Evolutionary conservation across 2,797 vertebrate genomes (phyloP).

Genomic region (Myotis myotis): DNA sequence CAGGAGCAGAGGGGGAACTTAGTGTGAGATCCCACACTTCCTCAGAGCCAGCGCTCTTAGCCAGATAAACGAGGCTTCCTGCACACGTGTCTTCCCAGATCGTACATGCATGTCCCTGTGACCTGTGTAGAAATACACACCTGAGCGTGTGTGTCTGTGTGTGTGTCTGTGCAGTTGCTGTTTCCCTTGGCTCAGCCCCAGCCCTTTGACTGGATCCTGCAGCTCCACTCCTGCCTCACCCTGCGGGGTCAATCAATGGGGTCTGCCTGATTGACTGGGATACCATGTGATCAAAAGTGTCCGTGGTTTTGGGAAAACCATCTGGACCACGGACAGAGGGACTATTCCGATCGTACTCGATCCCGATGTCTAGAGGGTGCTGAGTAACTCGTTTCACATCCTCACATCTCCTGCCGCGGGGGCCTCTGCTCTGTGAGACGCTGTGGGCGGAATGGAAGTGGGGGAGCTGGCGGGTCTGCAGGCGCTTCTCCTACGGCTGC

Average conservation of each 20-base stretch:
- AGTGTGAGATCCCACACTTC: not conserved
- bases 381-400: not conserved
- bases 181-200: not conserved
- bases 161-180: not conserved
- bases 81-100: not conserved
- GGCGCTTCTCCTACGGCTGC: no score
- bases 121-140: not conserved
- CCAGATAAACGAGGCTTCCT: not conserved
- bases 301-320: not conserved
- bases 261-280: not conserved
- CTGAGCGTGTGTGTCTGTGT: not conserved
- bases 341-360: not conserved
- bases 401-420: not conserved
- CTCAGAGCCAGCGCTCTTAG: not conserved
- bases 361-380: not conserved
- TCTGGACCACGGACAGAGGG: rapidly evolving
- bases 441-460: no score
- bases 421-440: no score
- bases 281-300: not conserved
- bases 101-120: rapidly evolving
- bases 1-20: not conserved
- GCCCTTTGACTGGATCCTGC: not conserved
- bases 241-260: rapidly evolving
- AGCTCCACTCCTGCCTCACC: not conserved
- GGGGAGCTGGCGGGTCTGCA: no score